phyloP scores from a whole-genome alignment of 2,113 vertebrate species.

The Gobius niger region DNA sequence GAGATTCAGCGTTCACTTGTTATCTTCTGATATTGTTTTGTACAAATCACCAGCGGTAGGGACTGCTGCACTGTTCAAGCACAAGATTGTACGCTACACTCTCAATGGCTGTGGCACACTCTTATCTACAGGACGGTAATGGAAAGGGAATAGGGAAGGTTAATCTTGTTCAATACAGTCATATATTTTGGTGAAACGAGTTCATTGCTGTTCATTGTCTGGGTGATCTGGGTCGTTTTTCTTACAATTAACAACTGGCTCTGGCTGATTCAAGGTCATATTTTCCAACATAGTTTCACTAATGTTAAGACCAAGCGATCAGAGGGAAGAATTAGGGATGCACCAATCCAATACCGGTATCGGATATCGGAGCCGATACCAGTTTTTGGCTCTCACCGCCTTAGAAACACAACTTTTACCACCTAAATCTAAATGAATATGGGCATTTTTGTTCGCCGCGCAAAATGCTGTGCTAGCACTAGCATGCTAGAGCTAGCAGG shows the following conservation, averaged over 20 bases:
- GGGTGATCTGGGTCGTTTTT: neutral
- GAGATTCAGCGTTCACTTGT: neutral
- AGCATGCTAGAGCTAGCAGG: no score
- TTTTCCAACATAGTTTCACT: no score
- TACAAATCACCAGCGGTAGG: neutral
- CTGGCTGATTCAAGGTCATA: no score
- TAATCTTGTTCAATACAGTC: neutral
- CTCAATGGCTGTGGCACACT: neutral
- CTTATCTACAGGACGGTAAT: neutral
- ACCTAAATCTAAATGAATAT: no score
- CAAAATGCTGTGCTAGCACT: no score
- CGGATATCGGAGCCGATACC: no score
- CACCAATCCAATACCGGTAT: no score
- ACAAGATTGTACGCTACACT: neutral
- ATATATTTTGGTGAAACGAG: neutral
- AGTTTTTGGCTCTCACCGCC: no score
- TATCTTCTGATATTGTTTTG: neutral
- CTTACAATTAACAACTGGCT: neutral
- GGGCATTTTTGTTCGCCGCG: no score
- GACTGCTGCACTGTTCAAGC: neutral
- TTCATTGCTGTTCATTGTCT: neutral
- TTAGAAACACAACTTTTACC: no score
- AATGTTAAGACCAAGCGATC: no score
- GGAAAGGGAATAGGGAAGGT: neutral
- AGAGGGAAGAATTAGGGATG: no score